These are phyloP conservation scores for Meriones unguiculatus DNA, from an alignment of 2,113 vertebrate species.

Conservation along the genomic window DNA sequence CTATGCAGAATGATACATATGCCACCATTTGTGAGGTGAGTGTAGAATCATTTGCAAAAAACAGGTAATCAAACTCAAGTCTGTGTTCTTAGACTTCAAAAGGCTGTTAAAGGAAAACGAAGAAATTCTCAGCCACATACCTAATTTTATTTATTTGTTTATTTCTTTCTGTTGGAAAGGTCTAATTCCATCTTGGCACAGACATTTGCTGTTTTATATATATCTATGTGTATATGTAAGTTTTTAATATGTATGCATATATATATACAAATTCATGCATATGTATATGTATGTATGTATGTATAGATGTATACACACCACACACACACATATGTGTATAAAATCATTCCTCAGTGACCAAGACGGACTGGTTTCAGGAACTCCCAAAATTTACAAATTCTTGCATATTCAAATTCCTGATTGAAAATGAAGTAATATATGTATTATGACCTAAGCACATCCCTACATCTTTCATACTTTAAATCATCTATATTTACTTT, in stretches of 20 bases:
- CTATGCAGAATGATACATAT: conserved; percentile 82
- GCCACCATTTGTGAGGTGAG: conserved; percentile 84
- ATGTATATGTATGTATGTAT: neutral
- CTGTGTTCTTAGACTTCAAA: neutral
- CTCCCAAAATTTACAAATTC: neutral
- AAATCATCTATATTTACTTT: neutral
- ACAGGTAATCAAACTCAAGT: neutral
- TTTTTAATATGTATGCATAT: neutral
- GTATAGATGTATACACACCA: neutral
- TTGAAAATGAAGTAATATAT: neutral
- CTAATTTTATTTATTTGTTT: neutral
- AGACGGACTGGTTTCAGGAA: neutral
- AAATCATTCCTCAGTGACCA: neutral
- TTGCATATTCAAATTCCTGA: neutral
- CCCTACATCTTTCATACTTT: neutral
- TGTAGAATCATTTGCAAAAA: conserved; percentile 34
- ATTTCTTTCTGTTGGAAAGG: neutral
- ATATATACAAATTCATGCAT: neutral
- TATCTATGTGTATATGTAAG: neutral
- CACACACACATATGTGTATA: no score
- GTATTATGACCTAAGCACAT: neutral
- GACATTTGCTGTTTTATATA: neutral
- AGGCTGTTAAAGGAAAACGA: neutral
- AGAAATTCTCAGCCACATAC: neutral
- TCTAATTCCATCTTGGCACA: neutral